phyloP scores from a whole-genome alignment of 2,888 invertebrate genomes.

The Hemithea aestivaria region DNA sequence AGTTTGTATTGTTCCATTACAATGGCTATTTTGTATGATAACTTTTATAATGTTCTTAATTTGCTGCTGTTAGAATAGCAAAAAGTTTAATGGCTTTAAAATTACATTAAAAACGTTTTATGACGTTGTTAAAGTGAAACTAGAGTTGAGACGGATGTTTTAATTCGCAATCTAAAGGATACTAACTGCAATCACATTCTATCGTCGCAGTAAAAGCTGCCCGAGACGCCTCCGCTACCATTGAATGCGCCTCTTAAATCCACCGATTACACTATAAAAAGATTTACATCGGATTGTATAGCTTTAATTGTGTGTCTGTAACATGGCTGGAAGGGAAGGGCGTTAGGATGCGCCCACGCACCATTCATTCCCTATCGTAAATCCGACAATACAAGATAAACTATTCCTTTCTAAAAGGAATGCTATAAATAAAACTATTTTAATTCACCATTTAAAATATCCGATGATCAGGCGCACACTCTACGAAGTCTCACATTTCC shows the following conservation, averaged over 20 bases:
- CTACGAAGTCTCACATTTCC: no score
- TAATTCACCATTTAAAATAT: conserved; percentile 10
- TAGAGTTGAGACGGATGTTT: no score
- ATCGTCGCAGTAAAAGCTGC: no score
- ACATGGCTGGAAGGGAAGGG: conserved; percentile 6
- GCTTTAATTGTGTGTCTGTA: conserved; percentile 13
- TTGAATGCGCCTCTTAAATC: no score
- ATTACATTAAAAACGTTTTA: no score
- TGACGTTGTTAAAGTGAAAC: no score
- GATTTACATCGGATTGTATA: conserved; percentile 5
- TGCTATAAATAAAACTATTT: conserved; percentile 9
- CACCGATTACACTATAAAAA: background rate
- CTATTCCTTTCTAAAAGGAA: conserved; percentile 4
- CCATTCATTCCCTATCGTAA: background rate
- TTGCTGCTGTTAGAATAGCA: no score
- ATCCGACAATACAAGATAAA: conserved; percentile 2
- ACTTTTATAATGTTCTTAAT: no score
- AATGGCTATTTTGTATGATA: background rate
- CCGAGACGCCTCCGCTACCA: no score
- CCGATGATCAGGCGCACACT: conserved; percentile 5
- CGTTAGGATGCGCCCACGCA: conserved; percentile 9
- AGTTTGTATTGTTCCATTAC: conserved; percentile 9
- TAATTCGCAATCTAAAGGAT: no score
- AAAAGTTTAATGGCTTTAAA: no score
- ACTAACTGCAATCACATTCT: no score